Base-by-base conservation (phyloP, 2,113 vertebrate genomes). In the Scomber japonicus region DNA sequence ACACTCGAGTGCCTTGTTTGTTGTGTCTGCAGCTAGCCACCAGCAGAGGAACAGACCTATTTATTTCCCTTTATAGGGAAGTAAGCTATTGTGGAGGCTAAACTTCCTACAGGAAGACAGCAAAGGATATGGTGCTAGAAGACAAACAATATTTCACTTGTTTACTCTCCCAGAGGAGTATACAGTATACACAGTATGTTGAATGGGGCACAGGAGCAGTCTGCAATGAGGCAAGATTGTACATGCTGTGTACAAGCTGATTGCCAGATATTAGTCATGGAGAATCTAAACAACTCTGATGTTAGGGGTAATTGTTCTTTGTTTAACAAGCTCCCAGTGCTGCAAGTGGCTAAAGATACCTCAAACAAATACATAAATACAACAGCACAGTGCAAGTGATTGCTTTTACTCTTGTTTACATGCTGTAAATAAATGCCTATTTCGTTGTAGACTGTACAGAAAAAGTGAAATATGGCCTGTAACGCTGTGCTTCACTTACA, bases 71-170 rank as follows among this genome's bases (percentile, higher is more conserved):
- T 81, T 87, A 90, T 84, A 77, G 61, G 67, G 75, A 78, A 79
- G 80, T 75, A 77, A 77, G 75, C 84, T 82, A 70, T 64, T 78
- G 80, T 82, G 56, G 61, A 73, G 88, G 75, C 78, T 83, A 60
- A 82, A 90, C 90, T 89, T 93, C 88, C 86, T 90, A 71, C 84
- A 92, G 83, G 91, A 91, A 93, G 69, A 89, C 81, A 82, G 81
- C 63, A 76, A 78, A 54, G 80, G 79, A 90, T 85, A 86, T 31
- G 71, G 54, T 60, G 61, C 87, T 83, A 66, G 71, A 75, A 57
- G 68, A 77, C 81, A 85, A 91, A 91, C 85, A 93, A 64, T 56
- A 69, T 87, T 83, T 80, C 61, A 81, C 60, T 84, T 82, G 84
- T 89, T 78, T 81, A 66, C 62, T 71, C 57, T 82, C 67, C 75